Evolutionary conservation across 2,888 invertebrate species (phyloP), one percentile per base, ranked within the genome.

Genomic region (Acrobasis repandana): DNA sequence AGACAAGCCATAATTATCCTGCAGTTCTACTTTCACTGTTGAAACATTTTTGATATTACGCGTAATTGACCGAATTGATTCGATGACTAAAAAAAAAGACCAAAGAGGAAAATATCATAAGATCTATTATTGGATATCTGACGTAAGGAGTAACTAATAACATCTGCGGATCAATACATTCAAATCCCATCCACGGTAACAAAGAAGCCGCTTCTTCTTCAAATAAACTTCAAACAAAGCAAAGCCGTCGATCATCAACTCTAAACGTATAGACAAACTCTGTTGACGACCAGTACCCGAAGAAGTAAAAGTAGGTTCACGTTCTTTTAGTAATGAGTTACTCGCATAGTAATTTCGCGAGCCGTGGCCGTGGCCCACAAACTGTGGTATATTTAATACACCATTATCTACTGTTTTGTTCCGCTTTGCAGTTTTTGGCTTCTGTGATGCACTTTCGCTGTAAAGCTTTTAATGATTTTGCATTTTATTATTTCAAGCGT

Each of bases 331-430:
- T 75, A 74, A 76, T 72, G 68, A 74, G 70, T 67, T 67, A 68
- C 70, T 66, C 67, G 68, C 69, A 71, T 67, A 67, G 74, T 67
- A 71, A 76, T 77, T 76, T 78, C 71, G 73, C 75, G 75, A 72
- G 70, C 66, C 71, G 70, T 71, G 76, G 63, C 77, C 77, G 69
- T 76, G 78, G 74, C 77, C 77, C 67, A 78, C 75, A 76, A 67
- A 71, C 72, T 71, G 73, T 74, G 68, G 70, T 67, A 63, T 71
- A 66, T 74, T 73, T 73, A 69, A 69, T 75, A 73, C 63, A 69
- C 72, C 65, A 74, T 73, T 74, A 75, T 76, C 71, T 69, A 65
- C 68, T 62, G 66, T 64, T 63, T 60, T 63, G 47, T 63, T 66
- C 61, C 63, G 63, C 64, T 47, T 48, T 9, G 52, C 47, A 36